Evolutionary conservation across 92 coral and sea anemone species (phyloP), one percentile per base, ranked within the genome.

Genomic region (Siderastrea radians): DNA sequence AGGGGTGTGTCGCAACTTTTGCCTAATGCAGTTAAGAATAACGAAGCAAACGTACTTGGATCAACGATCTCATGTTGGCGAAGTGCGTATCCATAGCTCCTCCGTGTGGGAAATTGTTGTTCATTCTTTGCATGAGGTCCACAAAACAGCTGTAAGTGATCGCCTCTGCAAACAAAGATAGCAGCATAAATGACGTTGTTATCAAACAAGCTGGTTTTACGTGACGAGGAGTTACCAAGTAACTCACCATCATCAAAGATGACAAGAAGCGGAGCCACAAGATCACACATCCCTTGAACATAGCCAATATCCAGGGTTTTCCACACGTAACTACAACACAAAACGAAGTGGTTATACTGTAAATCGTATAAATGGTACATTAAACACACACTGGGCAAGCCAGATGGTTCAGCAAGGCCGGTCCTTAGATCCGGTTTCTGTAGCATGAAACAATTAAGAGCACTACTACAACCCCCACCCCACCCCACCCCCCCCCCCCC

Each of bases 281-380:
- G 96, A 91, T 97, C 99, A 85, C 99, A 97, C 99, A 97, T 97
- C 68, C 99, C 99, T 78, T 97, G 99, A 75, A 97, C 98, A 70
- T 97, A 97, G 47, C 99, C 99, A 59, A 97, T 90, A 51, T 97
- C 97, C 75, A 97, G 74, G 45, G 99, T 97, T 70, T 85, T 95
- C 99, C 99, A 97, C 26, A 97, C 99, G 77, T 97, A 97, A 77
- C 99, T 96, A 55, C 58, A 47, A 59, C 1, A 43, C 15, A 9
- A 86, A 77, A 68, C 3, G 26, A 46, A 46, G 47, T 16, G 48
- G 52, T 45, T 44, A 47, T 11, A 3, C 57, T 57, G 2, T 67
- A 47, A 15, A n/a, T 5, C 19, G 3, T 6, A 49, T 7, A 16
- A 74, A 26, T 26, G 38, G 38, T 26, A 26, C 38, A 26, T 26